phyloP scores from a whole-genome alignment of 2,113 vertebrate species.

The Choloepus hoffmanni region DNA sequence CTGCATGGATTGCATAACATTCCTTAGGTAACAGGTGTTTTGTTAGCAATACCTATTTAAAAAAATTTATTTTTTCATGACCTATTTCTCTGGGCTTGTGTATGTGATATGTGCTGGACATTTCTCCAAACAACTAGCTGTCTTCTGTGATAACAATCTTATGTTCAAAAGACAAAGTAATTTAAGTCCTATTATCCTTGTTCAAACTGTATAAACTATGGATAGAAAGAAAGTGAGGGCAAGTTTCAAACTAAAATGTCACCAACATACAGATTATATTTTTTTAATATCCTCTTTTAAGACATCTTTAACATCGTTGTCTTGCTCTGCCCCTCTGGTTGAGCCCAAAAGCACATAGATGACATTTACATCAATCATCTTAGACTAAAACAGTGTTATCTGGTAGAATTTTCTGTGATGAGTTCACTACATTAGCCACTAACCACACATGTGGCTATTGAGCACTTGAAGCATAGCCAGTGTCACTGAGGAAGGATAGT shows the following conservation, averaged over 20 bases:
- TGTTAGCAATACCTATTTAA: conserved; percentile 34
- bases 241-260: background rate
- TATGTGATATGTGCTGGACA: background rate
- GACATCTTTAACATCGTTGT: background rate
- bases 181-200: background rate
- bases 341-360: background rate
- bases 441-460: background rate
- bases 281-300: background rate
- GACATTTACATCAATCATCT: background rate
- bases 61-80: background rate
- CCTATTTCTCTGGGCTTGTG: background rate
- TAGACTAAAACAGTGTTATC: background rate
- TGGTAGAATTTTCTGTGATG: background rate
- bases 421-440: background rate
- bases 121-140: background rate
- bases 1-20: background rate
- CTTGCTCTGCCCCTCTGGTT: background rate
- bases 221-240: background rate
- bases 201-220: background rate
- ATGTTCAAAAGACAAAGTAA: background rate
- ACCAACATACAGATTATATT: background rate
- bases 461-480: background rate
- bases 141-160: conserved; percentile 16
- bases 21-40: conserved; percentile 37
- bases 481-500: background rate